phyloP scores from a whole-genome alignment of 2,113 vertebrate species.

The Leptobrachium ailaonicum region DNA sequence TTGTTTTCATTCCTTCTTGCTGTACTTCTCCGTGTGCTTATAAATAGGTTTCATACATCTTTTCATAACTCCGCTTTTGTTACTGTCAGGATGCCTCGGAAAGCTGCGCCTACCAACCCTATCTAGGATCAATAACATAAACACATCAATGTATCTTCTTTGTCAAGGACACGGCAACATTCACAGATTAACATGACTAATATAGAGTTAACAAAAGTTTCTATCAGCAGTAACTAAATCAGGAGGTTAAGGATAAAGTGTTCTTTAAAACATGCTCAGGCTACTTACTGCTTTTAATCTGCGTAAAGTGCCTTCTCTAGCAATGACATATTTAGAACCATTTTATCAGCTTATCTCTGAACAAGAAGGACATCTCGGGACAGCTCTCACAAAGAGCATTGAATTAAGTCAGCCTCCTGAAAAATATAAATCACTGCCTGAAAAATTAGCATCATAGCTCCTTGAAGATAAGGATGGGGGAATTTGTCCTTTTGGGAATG shows the following conservation, averaged over 20 bases:
- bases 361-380: constrained; percentile 47
- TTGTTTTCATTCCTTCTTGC: neutral
- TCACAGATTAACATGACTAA: constrained; percentile 18
- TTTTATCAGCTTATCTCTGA: constrained; percentile 49
- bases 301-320: constrained; percentile 43
- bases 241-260: constrained; percentile 19
- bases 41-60: neutral
- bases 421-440: constrained; percentile 45
- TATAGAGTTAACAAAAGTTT: constrained; percentile 33
- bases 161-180: constrained; percentile 24
- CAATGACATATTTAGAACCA: constrained; percentile 47
- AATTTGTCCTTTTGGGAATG: constrained; percentile 43
- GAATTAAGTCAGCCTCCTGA: constrained; percentile 30
- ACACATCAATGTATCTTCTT: constrained; percentile 4
- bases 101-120: neutral
- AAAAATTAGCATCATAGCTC: constrained; percentile 47
- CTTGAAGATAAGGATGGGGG: constrained; percentile 31
- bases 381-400: constrained; percentile 38
- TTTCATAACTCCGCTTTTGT: neutral
- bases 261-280: constrained; percentile 29
- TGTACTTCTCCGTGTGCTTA: neutral
- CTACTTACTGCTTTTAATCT: constrained; percentile 44
- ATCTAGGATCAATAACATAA: constrained; percentile 14
- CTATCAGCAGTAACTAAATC: constrained; percentile 28
- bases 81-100: constrained; percentile 3